phyloP scores from a whole-genome alignment of 2,113 vertebrate genomes.

The Syngnathus floridae region DNA sequence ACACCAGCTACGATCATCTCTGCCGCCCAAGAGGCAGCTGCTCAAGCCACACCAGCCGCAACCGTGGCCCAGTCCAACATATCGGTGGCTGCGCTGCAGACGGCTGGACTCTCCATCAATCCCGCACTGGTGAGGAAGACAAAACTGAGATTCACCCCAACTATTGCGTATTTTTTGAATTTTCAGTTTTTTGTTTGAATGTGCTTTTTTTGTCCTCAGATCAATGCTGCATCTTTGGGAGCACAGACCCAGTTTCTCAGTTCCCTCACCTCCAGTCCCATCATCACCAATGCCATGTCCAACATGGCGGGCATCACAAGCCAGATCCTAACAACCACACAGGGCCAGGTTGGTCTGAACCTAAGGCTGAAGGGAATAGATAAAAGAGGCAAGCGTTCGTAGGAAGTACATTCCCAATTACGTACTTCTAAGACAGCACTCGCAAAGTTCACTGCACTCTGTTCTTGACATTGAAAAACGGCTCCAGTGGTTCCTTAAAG shows the following conservation, averaged over 20 bases:
- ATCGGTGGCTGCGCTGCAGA: conserved; percentile 79
- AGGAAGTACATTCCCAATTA: too few relatives aligned
- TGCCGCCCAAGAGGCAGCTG: conserved; percentile 47
- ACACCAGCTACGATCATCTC: conserved; percentile 64
- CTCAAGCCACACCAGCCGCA: conserved; percentile 49
- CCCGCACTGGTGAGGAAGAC: conserved; percentile 83
- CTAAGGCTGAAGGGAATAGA: neutral
- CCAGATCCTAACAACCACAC: conserved; percentile 89
- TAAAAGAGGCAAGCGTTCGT: too few relatives aligned
- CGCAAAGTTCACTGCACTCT: too few relatives aligned
- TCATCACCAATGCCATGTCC: too few relatives aligned
- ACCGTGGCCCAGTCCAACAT: conserved; percentile 66
- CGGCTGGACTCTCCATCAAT: conserved; percentile 85
- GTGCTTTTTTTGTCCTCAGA: conserved; percentile 58
- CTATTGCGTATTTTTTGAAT: neutral
- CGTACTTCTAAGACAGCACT: too few relatives aligned
- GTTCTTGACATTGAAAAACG: too few relatives aligned
- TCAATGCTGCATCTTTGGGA: conserved; percentile 82
- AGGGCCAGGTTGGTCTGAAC: conserved; percentile 81
- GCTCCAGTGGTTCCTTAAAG: too few relatives aligned
- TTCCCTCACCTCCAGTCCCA: conserved; percentile 82
- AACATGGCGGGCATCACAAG: conserved; percentile 83
- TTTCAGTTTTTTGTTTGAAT: neutral
- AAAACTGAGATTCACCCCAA: conserved; percentile 54
- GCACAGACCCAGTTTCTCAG: conserved; percentile 87